A percentile compares a stretch with the other conserved stretches of the same genome.
Conservation (phyloP, 2,888 invertebrate genomes). For the Pseudanteris insignis region DNA sequence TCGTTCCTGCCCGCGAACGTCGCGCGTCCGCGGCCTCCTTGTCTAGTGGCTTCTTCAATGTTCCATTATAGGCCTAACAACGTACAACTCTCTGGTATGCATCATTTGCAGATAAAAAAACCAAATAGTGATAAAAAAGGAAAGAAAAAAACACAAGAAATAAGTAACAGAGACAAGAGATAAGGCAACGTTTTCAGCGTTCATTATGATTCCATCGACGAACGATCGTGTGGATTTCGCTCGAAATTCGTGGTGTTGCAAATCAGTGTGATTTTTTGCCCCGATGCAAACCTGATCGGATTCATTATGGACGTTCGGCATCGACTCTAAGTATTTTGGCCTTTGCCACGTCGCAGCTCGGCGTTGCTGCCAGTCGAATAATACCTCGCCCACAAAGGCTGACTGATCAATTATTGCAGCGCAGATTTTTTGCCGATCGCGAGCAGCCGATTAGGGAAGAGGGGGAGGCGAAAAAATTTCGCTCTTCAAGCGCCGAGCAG, state of each 20-base stretch:
- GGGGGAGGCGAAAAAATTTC: conserved; percentile 33
- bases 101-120: conserved; percentile 40
- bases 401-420: conserved; percentile 47
- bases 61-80: conserved; percentile 53
- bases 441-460: too few species aligned
- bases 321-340: conserved; percentile 41
- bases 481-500: conserved; percentile 14
- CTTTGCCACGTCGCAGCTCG: conserved; percentile 42
- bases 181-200: conserved; percentile 40
- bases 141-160: too few species aligned
- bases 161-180: conserved; percentile 26
- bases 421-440: conserved; percentile 41
- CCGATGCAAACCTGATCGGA: conserved; percentile 44
- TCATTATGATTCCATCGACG: conserved; percentile 44
- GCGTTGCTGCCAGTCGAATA: conserved; percentile 41
- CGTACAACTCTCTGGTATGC: conserved; percentile 48
- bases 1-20: conserved; percentile 28
- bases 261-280: conserved; percentile 41
- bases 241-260: conserved; percentile 44
- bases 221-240: conserved; percentile 35
- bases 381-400: conserved; percentile 42
- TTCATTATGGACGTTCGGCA: conserved; percentile 46
- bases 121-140: conserved; percentile 22
- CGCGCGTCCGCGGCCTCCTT: conserved; percentile 28
- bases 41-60: conserved; percentile 55